Conservation (phyloP, 1,140 invertebrate genomes). For the Drosophila navojoa region DNA sequence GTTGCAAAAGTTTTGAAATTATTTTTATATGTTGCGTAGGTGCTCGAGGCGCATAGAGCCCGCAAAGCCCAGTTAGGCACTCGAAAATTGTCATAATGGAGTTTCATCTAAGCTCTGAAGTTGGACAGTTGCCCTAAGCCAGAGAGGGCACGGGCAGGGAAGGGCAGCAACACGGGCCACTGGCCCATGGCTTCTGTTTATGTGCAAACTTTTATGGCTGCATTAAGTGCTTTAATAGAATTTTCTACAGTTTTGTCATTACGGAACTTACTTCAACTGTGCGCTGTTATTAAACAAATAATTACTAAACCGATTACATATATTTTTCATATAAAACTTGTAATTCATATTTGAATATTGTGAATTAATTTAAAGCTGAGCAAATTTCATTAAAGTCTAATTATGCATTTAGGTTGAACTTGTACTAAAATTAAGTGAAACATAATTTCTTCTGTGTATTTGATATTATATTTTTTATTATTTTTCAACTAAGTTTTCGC, state of each 20-base stretch:
- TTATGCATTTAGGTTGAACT: too few relatives aligned
- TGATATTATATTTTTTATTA: too few relatives aligned
- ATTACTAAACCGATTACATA: background rate
- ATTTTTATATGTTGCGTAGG: constrained; percentile 4
- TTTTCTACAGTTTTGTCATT: constrained; percentile 2
- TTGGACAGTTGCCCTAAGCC: background rate
- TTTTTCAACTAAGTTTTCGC: too few relatives aligned
- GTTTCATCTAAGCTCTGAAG: constrained; percentile 22
- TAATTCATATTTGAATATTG: too few relatives aligned
- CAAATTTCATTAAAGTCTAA: background rate
- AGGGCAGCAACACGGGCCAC: background rate
- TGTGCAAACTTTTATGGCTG: constrained; percentile 20
- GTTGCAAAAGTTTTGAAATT: constrained; percentile 15
- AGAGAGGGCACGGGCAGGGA: background rate
- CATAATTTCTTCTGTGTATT: too few relatives aligned
- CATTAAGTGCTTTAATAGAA: constrained; percentile 23
- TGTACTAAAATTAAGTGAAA: too few relatives aligned
- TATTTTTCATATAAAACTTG: background rate
- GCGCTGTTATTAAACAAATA: background rate
- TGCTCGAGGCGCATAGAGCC: background rate
- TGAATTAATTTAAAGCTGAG: background rate
- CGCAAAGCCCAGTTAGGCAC: constrained; percentile 8
- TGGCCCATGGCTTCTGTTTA: constrained; percentile 21
- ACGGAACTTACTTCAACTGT: constrained; percentile 2
- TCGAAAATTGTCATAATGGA: constrained; percentile 36